These are phyloP conservation scores for Oreochromis tanganicae DNA, from an alignment of 2,113 vertebrate species.

Conservation along the genomic window DNA sequence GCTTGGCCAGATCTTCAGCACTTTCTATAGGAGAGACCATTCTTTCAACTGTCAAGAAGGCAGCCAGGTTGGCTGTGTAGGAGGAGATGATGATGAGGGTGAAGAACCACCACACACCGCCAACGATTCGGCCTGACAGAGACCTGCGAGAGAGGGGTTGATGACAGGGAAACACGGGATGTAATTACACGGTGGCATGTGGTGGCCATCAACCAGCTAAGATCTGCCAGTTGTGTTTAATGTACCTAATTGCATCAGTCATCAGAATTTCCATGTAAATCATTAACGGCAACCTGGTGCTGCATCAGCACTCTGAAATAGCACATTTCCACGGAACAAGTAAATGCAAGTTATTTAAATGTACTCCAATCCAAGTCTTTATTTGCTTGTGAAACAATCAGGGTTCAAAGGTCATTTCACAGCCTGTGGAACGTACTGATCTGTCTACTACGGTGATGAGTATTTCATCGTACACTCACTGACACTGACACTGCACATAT, in stretches of 20 bases:
- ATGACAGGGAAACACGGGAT: slow-evolving; percentile 14
- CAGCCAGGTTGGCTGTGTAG: slow-evolving; percentile 99
- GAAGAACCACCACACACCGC: slow-evolving; percentile 99
- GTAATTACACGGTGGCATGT: slow-evolving; percentile 35
- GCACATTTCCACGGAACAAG: neutral
- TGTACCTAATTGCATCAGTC: neutral
- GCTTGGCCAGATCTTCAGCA: slow-evolving; percentile 97
- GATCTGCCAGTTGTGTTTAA: slow-evolving; percentile 15
- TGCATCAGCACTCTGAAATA: slow-evolving; percentile 8
- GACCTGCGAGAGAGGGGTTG: slow-evolving; percentile 77
- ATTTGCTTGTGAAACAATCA: neutral
- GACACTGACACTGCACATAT: neutral
- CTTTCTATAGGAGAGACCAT: slow-evolving; percentile 99
- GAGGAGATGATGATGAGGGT: slow-evolving; percentile 99
- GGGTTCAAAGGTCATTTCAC: neutral
- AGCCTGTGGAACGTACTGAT: slow-evolving; percentile 1
- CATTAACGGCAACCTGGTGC: neutral
- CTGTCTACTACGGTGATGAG: neutral
- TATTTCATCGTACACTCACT: neutral
- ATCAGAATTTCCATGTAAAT: slow-evolving; percentile 26
- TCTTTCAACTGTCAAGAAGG: slow-evolving; percentile 98
- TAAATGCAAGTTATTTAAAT: neutral
- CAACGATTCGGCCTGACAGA: slow-evolving; percentile 96
- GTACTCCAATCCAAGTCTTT: neutral
- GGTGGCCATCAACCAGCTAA: neutral